Evolutionary conservation across 2,113 vertebrate genomes (phyloP).

Genomic region (Turdus rufiventris): DNA sequence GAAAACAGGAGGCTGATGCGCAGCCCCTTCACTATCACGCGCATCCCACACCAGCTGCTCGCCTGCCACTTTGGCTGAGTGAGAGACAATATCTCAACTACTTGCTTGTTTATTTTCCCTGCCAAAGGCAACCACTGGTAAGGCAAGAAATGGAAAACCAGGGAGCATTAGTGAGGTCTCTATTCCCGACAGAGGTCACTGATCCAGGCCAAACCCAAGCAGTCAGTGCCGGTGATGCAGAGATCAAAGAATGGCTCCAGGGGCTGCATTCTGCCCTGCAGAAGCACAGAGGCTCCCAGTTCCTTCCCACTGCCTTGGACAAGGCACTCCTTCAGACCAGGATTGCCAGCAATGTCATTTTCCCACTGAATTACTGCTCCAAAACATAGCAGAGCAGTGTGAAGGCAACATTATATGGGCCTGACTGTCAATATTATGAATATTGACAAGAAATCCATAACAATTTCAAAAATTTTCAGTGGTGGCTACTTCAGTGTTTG

Average conservation of each 20-base stretch:
- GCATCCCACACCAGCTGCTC: not conserved
- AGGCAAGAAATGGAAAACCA: not conserved
- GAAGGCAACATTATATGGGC: not conserved
- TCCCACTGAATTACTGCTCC: not conserved
- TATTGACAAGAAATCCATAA: not conserved
- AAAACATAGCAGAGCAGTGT: rapidly evolving
- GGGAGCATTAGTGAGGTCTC: not conserved
- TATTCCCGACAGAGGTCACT: not conserved
- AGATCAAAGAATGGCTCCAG: not conserved
- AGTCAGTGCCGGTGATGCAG: not conserved
- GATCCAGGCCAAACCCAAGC: rapidly evolving
- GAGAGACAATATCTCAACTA: not conserved
- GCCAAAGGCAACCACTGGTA: not conserved
- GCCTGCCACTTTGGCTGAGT: not conserved
- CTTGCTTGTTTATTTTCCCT: not conserved
- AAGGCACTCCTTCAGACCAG: not conserved
- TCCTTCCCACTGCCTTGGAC: rapidly evolving
- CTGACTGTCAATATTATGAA: not conserved
- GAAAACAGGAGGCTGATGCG: rapidly evolving
- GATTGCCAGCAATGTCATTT: not conserved
- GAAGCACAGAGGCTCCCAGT: not conserved
- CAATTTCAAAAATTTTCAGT: not conserved
- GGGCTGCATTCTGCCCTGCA: not conserved
- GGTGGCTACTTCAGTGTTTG: not conserved
- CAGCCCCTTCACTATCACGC: not conserved